phyloP scores from a whole-genome alignment of 92 coral and sea anemone genomes.

The Umimayanthus kanabou region DNA sequence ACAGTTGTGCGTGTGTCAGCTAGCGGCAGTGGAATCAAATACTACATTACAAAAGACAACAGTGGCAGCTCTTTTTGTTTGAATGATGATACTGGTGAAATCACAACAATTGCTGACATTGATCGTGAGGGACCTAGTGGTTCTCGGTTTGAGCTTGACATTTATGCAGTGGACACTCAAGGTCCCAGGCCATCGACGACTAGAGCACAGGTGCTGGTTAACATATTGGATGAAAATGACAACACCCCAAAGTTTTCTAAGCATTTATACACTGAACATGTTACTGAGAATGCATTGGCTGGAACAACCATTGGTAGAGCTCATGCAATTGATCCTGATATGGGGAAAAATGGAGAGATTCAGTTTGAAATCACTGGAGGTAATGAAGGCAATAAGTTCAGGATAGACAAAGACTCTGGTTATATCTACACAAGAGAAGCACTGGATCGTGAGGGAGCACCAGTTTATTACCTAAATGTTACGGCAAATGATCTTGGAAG shows the following conservation, averaged over 20 bases:
- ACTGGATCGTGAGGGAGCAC: constrained; percentile 59
- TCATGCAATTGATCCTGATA: constrained; percentile 65
- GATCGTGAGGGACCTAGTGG: constrained; percentile 81
- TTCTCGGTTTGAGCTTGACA: constrained; percentile 55
- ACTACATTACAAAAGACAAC: constrained; percentile 80
- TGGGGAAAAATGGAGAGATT: constrained; percentile 62
- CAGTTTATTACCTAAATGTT: constrained; percentile 67
- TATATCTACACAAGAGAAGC: constrained; percentile 47
- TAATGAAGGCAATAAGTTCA: constrained; percentile 59
- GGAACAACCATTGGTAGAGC: constrained; percentile 64
- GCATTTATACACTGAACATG: constrained; percentile 41
- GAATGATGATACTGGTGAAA: constrained; percentile 65
- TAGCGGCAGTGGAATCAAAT: constrained; percentile 58
- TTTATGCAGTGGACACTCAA: constrained; percentile 78
- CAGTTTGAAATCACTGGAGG: constrained; percentile 66
- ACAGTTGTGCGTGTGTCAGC: constrained; percentile 70
- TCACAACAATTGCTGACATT: constrained; percentile 54
- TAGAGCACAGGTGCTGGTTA: constrained; percentile 52
- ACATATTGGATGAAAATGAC: constrained; percentile 76
- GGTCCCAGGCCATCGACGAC: constrained; percentile 68
- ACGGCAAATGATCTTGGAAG: constrained; percentile 81
- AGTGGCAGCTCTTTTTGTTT: constrained; percentile 75
- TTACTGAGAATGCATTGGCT: constrained; percentile 56
- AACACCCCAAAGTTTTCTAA: constrained; percentile 76
- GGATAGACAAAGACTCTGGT: constrained; percentile 68